Evolutionary conservation across 2,888 invertebrate genomes (phyloP).

Genomic region (Drosophila rubida): DNA sequence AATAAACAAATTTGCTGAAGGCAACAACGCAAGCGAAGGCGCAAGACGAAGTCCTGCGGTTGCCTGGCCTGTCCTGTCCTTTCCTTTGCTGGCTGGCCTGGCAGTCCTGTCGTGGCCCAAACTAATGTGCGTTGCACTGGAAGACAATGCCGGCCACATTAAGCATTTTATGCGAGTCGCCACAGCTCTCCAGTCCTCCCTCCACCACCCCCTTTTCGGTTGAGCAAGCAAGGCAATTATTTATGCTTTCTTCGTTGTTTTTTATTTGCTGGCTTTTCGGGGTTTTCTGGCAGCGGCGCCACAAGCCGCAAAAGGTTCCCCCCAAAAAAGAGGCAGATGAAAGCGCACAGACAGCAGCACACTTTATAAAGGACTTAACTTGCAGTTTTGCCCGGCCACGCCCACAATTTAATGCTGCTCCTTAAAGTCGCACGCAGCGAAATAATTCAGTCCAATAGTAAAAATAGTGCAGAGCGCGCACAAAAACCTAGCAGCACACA

Average conservation of each 20-base stretch:
- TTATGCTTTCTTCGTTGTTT: conserved; percentile 61
- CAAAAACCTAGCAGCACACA: conserved; percentile 36
- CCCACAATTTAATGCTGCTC: conserved; percentile 22
- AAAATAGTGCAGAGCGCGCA: conserved; percentile 30
- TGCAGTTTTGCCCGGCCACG: conserved; percentile 25
- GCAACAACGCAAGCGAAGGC: conserved; percentile 1
- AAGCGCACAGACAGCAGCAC: conserved; percentile 24
- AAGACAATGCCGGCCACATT: conserved; percentile 67
- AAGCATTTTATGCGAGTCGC: conserved; percentile 54
- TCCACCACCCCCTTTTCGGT: too few species aligned
- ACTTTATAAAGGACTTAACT: conserved; percentile 48
- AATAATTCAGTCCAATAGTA: conserved; percentile 47
- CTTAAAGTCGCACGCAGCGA: conserved; percentile 52
- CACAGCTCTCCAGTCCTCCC: too few species aligned
- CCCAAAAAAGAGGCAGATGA: too few species aligned
- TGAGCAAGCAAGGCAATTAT: conserved; percentile 82
- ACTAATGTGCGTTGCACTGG: conserved; percentile 74
- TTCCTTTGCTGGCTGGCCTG: too few species aligned
- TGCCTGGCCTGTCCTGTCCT: conserved; percentile 14
- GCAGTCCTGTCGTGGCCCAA: too few species aligned
- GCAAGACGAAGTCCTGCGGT: conserved; percentile 57
- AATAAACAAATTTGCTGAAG: conserved; percentile 76
- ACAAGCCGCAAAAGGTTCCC: too few species aligned
- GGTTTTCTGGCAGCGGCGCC: conserved; percentile 32
- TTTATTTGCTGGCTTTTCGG: neutral